Evolutionary conservation across 2,888 invertebrate species (phyloP).

Genomic region (Stictocephala bisonia): DNA sequence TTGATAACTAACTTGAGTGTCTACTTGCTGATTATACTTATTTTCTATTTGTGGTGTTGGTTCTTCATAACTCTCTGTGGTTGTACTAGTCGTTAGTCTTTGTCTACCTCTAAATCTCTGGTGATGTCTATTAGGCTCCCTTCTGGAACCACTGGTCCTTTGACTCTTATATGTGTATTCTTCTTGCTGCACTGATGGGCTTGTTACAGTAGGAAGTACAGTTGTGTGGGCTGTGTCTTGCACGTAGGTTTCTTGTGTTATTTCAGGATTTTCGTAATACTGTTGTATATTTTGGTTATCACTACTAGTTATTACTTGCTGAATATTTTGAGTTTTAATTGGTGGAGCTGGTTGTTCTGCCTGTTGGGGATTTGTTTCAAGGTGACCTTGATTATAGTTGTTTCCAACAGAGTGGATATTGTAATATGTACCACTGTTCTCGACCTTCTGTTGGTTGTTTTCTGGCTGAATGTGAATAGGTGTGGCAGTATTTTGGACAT

Average conservation of each 20-base stretch:
- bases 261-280: not conserved
- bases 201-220: slow-evolving; percentile 13
- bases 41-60: not conserved
- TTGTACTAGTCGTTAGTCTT: slow-evolving; percentile 14
- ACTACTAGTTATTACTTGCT: too few species aligned
- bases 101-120: slow-evolving; percentile 46
- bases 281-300: not conserved
- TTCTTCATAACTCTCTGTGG: slow-evolving; percentile 30
- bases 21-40: not conserved
- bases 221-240: slow-evolving; percentile 1
- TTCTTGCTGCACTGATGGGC: not conserved
- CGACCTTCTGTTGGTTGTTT: too few species aligned
- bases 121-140: slow-evolving; percentile 36
- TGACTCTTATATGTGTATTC: slow-evolving; percentile 30
- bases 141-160: slow-evolving; percentile 37
- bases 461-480: slow-evolving; percentile 1
- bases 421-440: not conserved
- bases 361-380: not conserved
- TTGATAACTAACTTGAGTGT: not conserved
- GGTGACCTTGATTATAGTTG: not conserved
- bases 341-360: not conserved
- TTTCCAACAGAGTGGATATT: slow-evolving; percentile 13
- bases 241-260: not conserved
- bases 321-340: slow-evolving; percentile 8
- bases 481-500: slow-evolving; percentile 10